Base-by-base conservation (phyloP, 2,888 invertebrate species). In the Hydrotaea diabolus region DNA sequence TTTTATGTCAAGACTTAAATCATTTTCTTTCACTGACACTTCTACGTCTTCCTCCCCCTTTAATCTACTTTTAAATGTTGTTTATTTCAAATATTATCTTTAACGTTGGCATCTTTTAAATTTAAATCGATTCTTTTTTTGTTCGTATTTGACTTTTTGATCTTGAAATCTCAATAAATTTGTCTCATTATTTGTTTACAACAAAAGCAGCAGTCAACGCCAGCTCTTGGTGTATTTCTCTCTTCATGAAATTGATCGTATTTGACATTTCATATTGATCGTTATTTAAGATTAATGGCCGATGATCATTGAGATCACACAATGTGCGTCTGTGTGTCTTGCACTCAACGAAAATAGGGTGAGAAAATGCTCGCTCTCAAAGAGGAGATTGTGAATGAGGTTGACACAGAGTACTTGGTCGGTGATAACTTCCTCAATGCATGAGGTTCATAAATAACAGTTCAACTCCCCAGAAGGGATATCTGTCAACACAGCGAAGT, bases 91-190 rank as follows among this genome's bases (percentile, higher is more conserved):
- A 86, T 85, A 23, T 69, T 39, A 76, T 72, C 64, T 77, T 26
- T 2, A n/a, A 7, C 31, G 17, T 57, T 71, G 69, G 31, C 31
- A 31, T 31, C 31, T 2, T 31, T 31, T 31, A 7, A 31, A 31
- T 31, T 4, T 7, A 31, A 31, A 31, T 31, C 31, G 31, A 31
- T 31, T 31, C n/a, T n/a, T n/a, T n/a, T n/a, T n/a, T n/a, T n/a
- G 7, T 76, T 69, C 86, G 88, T 87, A 88, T 87, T 89, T 91
- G 90, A 91, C 90, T 90, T 89, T 90, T 88, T 87, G 88, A 88
- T 88, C 81, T 66, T 62, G 26, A 89, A 89, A 88, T 88, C 89
- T 88, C 88, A 89, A 91, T 90, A 90, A 90, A 90, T 91, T 91
- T 90, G 90, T 89, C 89, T 85, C 79, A 85, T 86, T 80, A 86